Base-by-base conservation (phyloP, 2,888 invertebrate genomes). In the Drosophila austrosaltans region DNA sequence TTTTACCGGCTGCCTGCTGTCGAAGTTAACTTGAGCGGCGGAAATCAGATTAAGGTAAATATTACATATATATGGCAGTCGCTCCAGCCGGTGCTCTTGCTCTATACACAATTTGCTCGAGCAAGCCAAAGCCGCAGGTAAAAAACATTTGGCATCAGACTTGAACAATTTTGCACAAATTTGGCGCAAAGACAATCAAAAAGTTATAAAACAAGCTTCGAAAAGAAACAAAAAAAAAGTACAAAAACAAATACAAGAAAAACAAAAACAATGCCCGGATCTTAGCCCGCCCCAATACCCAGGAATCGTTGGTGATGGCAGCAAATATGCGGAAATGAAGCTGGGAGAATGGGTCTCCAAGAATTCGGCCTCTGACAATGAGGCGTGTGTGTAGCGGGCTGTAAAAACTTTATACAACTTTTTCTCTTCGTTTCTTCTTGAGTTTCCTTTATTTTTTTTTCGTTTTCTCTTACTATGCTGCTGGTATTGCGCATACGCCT, bases 101-200 rank as follows among this genome's bases (percentile, higher is more conserved):
- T 16, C 1, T 8, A 10, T 36, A 78, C 76, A 72, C 77, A 72
- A 75, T 74, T 65, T 71, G 62, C 53, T 57, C 54, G 59, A 54
- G 66, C 48, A 48, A 48, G 48, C 48, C 22, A 48, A 48, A 69
- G 79, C 72, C 70, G 53, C 76, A 74, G 77, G 76, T 75, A 69
- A 66, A 57, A 69, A 64, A 62, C 71, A 69, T 64, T 77, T 75
- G 75, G 53, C 73, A 71, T 64, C 70, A 70, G 75, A 63, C 77
- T 75, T 66, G 67, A 81, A 75, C 80, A 81, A 81, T 87, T 83
- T 82, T 72, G 76, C 80, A 75, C 79, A 87, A 86, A 86, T 87
- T 89, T 89, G 78, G 76, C 75, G 76, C 87, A 89, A 89, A 88
- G 87, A 88, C 89, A 89, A 89, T 89, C 89, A 89, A 87, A 89